These are phyloP conservation scores for Athene cunicularia DNA, from an alignment of 2,113 vertebrate genomes.

Conservation along the genomic window DNA sequence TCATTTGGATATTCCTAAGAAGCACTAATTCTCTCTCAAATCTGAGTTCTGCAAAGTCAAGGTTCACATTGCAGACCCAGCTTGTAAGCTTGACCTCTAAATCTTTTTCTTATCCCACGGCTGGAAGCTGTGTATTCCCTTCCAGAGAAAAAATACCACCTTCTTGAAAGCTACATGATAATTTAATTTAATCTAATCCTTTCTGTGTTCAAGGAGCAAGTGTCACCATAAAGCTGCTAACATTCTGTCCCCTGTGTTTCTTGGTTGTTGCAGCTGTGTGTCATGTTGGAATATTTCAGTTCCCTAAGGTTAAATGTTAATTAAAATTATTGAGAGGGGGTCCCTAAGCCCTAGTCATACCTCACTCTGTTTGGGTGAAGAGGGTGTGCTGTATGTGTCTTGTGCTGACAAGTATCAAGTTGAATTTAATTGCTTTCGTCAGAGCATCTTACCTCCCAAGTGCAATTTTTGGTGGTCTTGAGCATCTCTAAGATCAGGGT, in stretches of 20 bases:
- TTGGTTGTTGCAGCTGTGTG: background rate
- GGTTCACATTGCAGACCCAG: background rate
- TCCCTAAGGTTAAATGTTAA: slow-evolving; percentile 15
- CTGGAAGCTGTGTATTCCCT: background rate
- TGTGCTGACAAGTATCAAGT: background rate
- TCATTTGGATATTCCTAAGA: background rate
- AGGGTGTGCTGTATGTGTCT: background rate
- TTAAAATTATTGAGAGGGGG: background rate
- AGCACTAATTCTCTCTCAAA: background rate
- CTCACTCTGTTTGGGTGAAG: background rate
- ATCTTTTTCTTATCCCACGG: background rate
- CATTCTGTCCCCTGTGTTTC: background rate
- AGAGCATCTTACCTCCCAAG: background rate
- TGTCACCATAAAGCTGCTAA: slow-evolving; percentile 4
- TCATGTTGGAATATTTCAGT: background rate
- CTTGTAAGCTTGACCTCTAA: background rate
- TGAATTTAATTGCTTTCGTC: background rate
- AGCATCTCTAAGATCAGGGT: background rate
- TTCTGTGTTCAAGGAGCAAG: background rate
- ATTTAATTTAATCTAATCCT: slow-evolving; percentile 30
- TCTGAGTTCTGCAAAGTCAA: background rate
- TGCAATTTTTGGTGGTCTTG: background rate
- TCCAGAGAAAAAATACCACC: background rate
- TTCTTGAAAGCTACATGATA: background rate
- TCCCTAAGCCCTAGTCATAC: background rate